Evolutionary conservation across 2,113 vertebrate species (phyloP), one percentile per base, ranked within the genome.

Genomic region (Chascanopsetta lugubris): DNA sequence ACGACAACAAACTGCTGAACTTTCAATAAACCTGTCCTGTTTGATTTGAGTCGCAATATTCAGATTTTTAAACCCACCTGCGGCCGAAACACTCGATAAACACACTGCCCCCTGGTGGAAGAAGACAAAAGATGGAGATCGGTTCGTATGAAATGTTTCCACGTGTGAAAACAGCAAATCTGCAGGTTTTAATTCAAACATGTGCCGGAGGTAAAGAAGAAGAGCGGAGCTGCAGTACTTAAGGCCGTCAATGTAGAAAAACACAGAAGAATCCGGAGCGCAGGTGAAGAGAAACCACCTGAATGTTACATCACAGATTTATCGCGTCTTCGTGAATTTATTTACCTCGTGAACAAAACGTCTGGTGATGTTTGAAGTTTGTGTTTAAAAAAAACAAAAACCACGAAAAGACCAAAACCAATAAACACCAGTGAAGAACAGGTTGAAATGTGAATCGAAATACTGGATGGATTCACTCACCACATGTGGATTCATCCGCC

Each of bases 1-100:
- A 26, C 46, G 13, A 48, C 45, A 6, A 22, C 21, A 4, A 24
- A 22, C 45, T 22, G 45, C 46, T 48, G 46, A 24, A 25, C 22
- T 25, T 24, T 48, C 24, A 48, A 48, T 48, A 48, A 48, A 48
- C 45, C 6, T 21, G 45, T 13, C 10, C 10, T 47, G 8, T 12
- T 12, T 6, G 22, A 48, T 15, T 15, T 0, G 17, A 7, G 38
- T 42, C 38, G 1, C 22, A 4, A 15, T 21, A 11, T 18, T 15
- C 17, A n/a, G n/a, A 24, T 46, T 4, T 38, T 38, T 1, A 5
- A 15, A 38, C 13, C 10, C 40, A 21, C 43, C 11, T 6, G 15
- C 38, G 7, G 21, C 46, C 15, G 9, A 86, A 77, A 87, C 84
- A 88, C 83, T 84, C 65, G 71, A 88, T 59, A 84, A 80, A 82